Evolutionary conservation across 2,113 vertebrate species (phyloP).

Genomic region (Eolophus roseicapilla): DNA sequence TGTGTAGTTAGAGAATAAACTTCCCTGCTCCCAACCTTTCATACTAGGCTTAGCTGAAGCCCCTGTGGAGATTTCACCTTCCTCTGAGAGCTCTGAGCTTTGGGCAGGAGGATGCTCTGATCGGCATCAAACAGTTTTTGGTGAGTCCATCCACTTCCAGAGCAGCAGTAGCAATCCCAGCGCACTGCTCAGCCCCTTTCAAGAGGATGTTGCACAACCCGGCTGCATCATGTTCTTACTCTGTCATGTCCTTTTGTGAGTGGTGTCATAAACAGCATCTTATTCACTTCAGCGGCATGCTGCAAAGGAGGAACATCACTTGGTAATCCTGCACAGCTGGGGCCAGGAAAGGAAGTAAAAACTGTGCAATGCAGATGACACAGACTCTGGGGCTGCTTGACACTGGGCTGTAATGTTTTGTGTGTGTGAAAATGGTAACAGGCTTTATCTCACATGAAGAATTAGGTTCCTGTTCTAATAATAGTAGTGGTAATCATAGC

Average conservation of each 20-base stretch:
- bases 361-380: not conserved
- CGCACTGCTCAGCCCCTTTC: not conserved
- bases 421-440: conserved; percentile 54
- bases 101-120: not conserved
- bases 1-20: not conserved
- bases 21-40: not conserved
- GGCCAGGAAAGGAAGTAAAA: conserved; percentile 36
- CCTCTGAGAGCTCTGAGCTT: not conserved
- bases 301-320: not conserved
- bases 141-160: not conserved
- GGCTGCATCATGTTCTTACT: not conserved
- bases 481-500: not conserved
- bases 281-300: conserved; percentile 1
- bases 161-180: not conserved
- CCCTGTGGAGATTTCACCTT: not conserved
- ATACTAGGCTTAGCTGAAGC: not conserved
- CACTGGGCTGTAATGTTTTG: not conserved
- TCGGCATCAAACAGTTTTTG: accelerated
- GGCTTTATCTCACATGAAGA: conserved; percentile 51
- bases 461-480: conserved; percentile 54
- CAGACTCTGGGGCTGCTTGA: not conserved
- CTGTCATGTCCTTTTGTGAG: not conserved
- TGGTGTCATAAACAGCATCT: not conserved
- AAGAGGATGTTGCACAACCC: conserved; percentile 18
- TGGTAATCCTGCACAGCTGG: not conserved